Conservation (phyloP, 2,888 invertebrate species). For the Lasius platythorax region DNA sequence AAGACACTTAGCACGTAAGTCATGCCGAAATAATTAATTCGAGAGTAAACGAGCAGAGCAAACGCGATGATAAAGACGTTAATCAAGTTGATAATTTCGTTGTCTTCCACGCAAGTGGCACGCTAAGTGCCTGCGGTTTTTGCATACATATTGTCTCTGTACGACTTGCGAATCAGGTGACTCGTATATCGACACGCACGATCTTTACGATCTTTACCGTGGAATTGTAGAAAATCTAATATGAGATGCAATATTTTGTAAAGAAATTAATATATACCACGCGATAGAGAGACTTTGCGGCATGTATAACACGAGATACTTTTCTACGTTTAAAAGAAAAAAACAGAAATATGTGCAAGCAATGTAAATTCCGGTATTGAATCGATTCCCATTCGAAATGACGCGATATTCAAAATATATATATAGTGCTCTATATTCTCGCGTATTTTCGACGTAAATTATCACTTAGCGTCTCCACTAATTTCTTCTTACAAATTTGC, state of each 20-base stretch:
- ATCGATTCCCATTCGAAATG: neutral
- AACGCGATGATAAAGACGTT: neutral
- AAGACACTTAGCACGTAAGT: slow-evolving; percentile 38
- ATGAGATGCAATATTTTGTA: slow-evolving; percentile 71
- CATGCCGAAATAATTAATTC: slow-evolving; percentile 23
- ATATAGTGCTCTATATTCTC: neutral
- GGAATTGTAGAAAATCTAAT: slow-evolving; percentile 18
- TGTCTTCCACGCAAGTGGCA: slow-evolving; percentile 38
- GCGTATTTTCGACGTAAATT: neutral
- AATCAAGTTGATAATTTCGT: slow-evolving; percentile 10
- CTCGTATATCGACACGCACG: neutral
- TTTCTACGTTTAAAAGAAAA: slow-evolving; percentile 57
- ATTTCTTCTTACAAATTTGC: slow-evolving; percentile 32
- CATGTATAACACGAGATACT: slow-evolving; percentile 62
- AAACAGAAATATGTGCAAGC: neutral
- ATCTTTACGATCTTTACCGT: neutral
- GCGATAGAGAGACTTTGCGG: slow-evolving; percentile 48
- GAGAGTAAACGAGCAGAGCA: neutral
- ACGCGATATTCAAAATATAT: too few relatives aligned
- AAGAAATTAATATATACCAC: slow-evolving; percentile 58
- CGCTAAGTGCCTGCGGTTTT: neutral
- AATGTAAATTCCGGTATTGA: neutral
- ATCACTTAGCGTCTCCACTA: neutral
- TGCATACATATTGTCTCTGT: neutral
- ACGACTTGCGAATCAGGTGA: neutral